phyloP scores from a whole-genome alignment of 2,113 vertebrate species.

The Melanerpes aurifrons region DNA sequence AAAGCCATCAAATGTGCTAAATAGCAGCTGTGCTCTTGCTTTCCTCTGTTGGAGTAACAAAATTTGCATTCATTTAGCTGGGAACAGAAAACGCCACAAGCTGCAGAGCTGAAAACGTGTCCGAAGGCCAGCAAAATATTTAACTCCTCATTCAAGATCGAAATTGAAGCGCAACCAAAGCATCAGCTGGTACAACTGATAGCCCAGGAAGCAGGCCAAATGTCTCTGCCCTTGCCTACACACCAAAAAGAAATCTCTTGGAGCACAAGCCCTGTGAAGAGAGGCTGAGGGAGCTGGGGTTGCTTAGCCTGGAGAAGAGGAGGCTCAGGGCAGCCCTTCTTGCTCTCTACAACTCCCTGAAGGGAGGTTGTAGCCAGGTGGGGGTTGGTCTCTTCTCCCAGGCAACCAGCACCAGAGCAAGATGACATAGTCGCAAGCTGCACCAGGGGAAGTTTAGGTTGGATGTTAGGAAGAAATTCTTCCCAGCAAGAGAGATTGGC shows the following conservation, averaged over 20 bases:
- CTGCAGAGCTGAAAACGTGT: constrained; percentile 4
- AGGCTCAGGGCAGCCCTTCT: no score
- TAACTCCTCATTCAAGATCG: background rate
- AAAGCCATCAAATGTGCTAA: constrained; percentile 48
- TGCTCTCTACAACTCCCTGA: no score
- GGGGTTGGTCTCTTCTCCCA: no score
- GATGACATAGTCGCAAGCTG: no score
- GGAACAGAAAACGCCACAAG: constrained; percentile 25
- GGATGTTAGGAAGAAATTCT: no score
- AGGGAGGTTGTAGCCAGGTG: no score
- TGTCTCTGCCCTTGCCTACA: background rate
- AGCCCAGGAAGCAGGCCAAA: background rate
- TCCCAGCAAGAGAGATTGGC: no score
- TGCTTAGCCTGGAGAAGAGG: no score
- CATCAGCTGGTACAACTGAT: background rate
- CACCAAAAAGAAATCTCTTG: background rate
- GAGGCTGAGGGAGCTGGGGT: no score
- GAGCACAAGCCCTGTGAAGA: no score
- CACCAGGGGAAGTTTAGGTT: no score
- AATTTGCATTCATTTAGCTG: constrained; percentile 46
- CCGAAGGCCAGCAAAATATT: background rate
- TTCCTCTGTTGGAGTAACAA: constrained; percentile 35
- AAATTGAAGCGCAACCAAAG: background rate
- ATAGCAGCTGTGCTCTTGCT: constrained; percentile 53
- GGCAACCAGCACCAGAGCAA: no score